A percentile compares a stretch with the other conserved stretches of the same genome.
Conservation (phyloP, 2,888 invertebrate species). For the Synergus japonicus region DNA sequence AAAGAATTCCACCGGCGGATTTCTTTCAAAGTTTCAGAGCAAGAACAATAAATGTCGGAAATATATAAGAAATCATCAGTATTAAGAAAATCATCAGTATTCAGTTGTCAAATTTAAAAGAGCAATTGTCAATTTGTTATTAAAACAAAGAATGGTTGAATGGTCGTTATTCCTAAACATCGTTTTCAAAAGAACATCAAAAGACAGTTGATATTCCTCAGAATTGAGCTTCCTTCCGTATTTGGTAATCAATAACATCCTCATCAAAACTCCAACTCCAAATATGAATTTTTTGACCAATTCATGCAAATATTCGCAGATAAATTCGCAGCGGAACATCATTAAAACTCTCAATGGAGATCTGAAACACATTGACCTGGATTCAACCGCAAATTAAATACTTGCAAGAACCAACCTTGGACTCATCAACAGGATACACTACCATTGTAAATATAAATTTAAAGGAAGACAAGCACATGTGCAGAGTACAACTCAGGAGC, state of each 20-base stretch:
- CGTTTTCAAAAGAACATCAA: neutral
- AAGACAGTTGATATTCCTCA: neutral
- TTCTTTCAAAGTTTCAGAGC: neutral
- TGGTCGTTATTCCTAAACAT: neutral
- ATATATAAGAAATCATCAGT: too few species aligned
- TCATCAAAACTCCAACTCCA: constrained; percentile 5
- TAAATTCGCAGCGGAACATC: neutral
- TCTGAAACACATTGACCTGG: constrained; percentile 18
- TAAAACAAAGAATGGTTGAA: too few species aligned
- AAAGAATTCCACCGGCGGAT: neutral
- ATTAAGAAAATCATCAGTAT: too few species aligned
- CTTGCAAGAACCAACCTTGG: neutral
- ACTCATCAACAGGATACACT: neutral
- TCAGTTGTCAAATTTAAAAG: too few species aligned
- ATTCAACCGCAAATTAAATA: constrained; percentile 26
- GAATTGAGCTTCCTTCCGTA: neutral
- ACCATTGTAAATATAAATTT: neutral
- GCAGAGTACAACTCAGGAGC: neutral
- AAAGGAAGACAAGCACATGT: constrained; percentile 14
- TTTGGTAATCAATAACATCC: constrained; percentile 12
- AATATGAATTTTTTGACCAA: neutral
- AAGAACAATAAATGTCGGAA: neutral
- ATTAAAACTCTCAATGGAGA: neutral
- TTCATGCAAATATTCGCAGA: neutral
- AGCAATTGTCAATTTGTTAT: too few species aligned